Evolutionary conservation across 2,113 vertebrate species (phyloP).

Genomic region (Budorcas taxicolor): DNA sequence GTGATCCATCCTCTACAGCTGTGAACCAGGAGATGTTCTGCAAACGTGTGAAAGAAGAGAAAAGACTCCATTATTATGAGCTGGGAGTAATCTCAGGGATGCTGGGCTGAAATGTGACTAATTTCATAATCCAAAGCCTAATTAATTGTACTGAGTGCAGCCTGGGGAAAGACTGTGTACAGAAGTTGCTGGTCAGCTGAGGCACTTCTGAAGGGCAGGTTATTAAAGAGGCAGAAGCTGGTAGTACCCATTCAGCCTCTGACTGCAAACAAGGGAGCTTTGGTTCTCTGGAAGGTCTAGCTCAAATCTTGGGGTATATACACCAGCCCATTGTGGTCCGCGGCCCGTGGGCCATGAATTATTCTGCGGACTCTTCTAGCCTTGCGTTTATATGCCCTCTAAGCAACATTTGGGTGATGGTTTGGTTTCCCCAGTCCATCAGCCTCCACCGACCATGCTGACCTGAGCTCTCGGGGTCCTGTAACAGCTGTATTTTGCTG

Average conservation of each 20-base stretch:
- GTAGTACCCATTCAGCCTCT: not conserved
- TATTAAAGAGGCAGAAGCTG: not conserved
- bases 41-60: not conserved
- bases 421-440: not conserved
- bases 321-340: not conserved
- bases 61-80: not conserved
- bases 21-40: not conserved
- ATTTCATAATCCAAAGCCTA: conserved; percentile 24
- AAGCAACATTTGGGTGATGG: not conserved
- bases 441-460: not conserved
- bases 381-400: not conserved
- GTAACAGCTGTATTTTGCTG: not conserved
- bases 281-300: not conserved
- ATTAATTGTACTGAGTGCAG: not conserved
- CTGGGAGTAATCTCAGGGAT: conserved; percentile 11
- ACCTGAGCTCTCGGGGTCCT: not conserved
- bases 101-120: not conserved
- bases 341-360: conserved; percentile 5
- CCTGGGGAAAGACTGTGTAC: not conserved
- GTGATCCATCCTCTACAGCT: not conserved
- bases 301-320: not conserved
- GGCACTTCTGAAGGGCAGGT: not conserved
- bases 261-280: not conserved
- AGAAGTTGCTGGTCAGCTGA: not conserved
- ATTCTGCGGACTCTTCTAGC: not conserved